Percentiles rank a stretch among this genome's conserved stretches.
phyloP scores from a whole-genome alignment of 1,140 invertebrate genomes.

The Pseudomyrmex sp. region DNA sequence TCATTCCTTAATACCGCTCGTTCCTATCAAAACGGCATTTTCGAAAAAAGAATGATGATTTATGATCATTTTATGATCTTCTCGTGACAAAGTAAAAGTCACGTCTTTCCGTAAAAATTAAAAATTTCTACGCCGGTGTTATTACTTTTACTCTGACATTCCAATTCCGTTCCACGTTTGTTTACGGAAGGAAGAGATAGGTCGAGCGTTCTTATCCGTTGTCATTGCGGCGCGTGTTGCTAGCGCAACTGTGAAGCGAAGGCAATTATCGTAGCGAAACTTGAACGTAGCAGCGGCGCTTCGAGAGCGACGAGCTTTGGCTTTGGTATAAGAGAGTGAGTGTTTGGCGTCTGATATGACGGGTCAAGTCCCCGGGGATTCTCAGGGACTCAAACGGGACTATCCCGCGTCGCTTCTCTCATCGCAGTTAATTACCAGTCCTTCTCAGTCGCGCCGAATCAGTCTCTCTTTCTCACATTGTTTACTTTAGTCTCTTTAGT shows the following conservation, averaged over 20 bases:
- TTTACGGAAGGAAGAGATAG: conserved; percentile 17
- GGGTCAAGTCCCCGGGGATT: conserved; percentile 81
- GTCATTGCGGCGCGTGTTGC: conserved; percentile 62
- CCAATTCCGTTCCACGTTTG: conserved; percentile 53
- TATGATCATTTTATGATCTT: conserved; percentile 37
- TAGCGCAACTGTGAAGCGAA: conserved; percentile 80
- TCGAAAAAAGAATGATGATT: neutral
- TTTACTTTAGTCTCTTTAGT: conserved; percentile 56
- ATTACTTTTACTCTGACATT: conserved; percentile 53
- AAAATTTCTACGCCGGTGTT: conserved; percentile 68
- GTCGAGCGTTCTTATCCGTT: conserved; percentile 66
- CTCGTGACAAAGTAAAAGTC: conserved; percentile 51
- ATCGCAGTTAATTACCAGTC: conserved; percentile 82
- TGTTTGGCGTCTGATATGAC: conserved; percentile 82
- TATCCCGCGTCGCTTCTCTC: conserved; percentile 71
- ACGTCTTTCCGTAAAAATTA: conserved; percentile 65
- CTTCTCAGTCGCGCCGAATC: conserved; percentile 61
- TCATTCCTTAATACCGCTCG: neutral
- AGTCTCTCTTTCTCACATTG: conserved; percentile 71
- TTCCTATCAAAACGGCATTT: neutral
- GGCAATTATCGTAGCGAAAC: conserved; percentile 84
- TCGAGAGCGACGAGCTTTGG: conserved; percentile 67
- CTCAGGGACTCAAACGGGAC: conserved; percentile 81
- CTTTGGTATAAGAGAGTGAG: conserved; percentile 74
- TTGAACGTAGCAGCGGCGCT: conserved; percentile 75